Conservation (phyloP, 2,888 invertebrate genomes). For the Clanis bilineata region DNA sequence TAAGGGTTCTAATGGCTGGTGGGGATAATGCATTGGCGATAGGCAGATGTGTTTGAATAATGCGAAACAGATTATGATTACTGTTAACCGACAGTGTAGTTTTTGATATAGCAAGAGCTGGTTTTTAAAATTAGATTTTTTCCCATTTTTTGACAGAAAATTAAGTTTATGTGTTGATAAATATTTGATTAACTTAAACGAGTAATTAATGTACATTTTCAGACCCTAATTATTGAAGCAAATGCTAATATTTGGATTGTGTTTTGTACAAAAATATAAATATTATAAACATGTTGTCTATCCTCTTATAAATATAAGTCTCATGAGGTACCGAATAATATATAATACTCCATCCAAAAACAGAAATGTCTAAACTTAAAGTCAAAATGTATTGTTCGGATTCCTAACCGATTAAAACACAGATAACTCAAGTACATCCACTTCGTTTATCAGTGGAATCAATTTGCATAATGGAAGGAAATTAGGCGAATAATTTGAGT, state of each 20-base stretch:
- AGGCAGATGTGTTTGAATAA: conserved; percentile 44
- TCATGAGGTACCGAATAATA: neutral
- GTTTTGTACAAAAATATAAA: too few relatives aligned
- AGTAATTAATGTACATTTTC: too few relatives aligned
- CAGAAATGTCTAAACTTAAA: neutral
- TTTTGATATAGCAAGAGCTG: neutral
- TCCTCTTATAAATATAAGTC: neutral
- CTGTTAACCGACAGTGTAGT: neutral
- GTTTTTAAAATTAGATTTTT: neutral
- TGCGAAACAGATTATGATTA: conserved; percentile 18
- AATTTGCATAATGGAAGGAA: conserved; percentile 57
- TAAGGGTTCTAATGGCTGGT: conserved; percentile 66
- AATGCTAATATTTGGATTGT: too few relatives aligned
- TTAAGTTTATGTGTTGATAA: too few relatives aligned
- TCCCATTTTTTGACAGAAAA: neutral
- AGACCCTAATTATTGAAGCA: too few relatives aligned
- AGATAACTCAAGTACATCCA: conserved; percentile 46
- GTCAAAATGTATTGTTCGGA: conserved; percentile 2
- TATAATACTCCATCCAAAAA: neutral
- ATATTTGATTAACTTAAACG: too few relatives aligned
- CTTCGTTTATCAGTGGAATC: conserved; percentile 61
- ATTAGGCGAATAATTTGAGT: conserved; percentile 70
- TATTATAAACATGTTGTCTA: neutral
- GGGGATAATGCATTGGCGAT: conserved; percentile 42
- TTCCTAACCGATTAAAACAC: conserved; percentile 23